These are phyloP conservation scores for Papilio polytes DNA, from an alignment of 1,140 invertebrate genomes.

Conservation along the genomic window DNA sequence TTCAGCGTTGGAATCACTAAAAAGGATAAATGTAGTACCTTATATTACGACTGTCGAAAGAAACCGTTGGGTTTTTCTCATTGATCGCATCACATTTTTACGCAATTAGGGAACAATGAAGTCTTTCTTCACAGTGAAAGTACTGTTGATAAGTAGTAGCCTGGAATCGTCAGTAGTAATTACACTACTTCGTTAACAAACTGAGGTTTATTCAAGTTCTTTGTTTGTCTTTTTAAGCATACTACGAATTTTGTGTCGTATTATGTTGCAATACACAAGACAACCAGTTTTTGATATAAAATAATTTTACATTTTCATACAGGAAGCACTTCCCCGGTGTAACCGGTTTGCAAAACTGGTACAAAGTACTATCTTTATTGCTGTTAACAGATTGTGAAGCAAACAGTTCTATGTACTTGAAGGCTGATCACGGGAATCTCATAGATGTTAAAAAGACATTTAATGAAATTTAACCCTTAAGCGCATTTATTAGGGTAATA, in stretches of 20 bases:
- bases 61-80: not conserved
- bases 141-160: not conserved
- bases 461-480: not conserved
- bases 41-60: not conserved
- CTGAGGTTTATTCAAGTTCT: not conserved
- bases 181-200: not conserved
- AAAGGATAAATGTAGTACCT: not conserved
- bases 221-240: not conserved
- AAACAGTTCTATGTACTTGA: not conserved
- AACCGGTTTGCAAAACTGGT: constrained; percentile 11
- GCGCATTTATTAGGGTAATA: no score
- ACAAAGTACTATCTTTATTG: not conserved
- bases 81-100: not conserved
- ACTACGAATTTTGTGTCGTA: not conserved
- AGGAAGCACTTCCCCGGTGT: constrained; percentile 9
- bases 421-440: not conserved
- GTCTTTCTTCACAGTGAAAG: not conserved
- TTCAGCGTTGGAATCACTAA: not conserved
- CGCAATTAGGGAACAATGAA: constrained; percentile 16
- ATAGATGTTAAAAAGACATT: not conserved
- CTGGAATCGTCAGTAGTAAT: not conserved
- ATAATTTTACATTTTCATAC: constrained; percentile 7
- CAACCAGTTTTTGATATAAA: not conserved
- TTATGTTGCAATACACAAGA: not conserved
- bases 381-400: not conserved